Base-by-base conservation (phyloP, 2,797 vertebrate species). In the Micropoecilia bifurca region DNA sequence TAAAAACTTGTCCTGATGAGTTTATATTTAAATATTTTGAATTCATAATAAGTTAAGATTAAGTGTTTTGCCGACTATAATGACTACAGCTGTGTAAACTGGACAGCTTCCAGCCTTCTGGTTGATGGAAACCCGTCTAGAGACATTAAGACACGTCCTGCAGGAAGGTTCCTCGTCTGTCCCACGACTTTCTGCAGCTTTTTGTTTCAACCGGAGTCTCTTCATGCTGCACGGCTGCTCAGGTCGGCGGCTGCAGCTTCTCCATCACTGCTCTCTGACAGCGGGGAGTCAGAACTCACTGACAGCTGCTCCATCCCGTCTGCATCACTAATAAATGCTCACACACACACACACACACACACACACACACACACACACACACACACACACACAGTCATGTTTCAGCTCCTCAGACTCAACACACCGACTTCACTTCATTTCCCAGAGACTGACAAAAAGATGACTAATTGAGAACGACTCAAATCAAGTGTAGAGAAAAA, bases 201-300 rank as follows among this genome's bases (percentile, higher is more conserved):
- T 61, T 9, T 45, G 20, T 45, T 10, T 76, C 12, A 59, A 57
- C 55, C 61, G 46, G 50, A 50, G 73, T 79, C 75, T 76, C 76
- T 78, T 78, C 83, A 87, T 66, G 75, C 79, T n/a, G 61, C 74
- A 68, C 76, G 80, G 77, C 71, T 81, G 78, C 46, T 75, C 30
- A 41, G 76, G 77, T 74, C 57, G 76, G 76, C 77, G 80, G 80
- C 71, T 78, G 81, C 53, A 79, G 88, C 80, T 77, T 88, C 80
- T 91, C 88, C 85, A 92, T 93, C 90, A 80, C 76, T 83, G 80
- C 39, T 82, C 71, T 80, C 73, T 93, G 91, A 90, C 92, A 90
- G 87, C 47, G 75, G 89, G 89, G 71, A 81, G 88, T 93, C 87
- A 89, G 88, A 89, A 79, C 81, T 84, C 87, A 71, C 87, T 91